Conservation (phyloP, 2,113 vertebrate species). For the Pelecanus crispus region DNA sequence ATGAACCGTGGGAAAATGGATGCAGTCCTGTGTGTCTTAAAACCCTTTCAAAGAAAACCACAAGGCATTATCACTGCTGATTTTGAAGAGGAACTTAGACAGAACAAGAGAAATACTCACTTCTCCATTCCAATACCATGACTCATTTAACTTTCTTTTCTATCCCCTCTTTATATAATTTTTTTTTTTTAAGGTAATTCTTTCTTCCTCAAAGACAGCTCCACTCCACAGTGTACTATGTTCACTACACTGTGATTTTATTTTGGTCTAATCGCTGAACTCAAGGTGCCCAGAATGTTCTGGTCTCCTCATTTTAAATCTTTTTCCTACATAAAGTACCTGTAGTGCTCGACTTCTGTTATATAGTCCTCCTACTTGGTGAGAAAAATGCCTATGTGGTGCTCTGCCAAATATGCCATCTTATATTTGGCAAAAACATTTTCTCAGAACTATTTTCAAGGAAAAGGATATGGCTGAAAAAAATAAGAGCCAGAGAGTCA, state of each 20-base stretch:
- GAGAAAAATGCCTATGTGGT: background rate
- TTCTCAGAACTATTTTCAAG: background rate
- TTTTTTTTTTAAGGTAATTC: background rate
- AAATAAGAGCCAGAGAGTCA: background rate
- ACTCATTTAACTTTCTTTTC: conserved; percentile 11
- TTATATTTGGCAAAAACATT: background rate
- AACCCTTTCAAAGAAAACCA: background rate
- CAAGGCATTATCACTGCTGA: background rate
- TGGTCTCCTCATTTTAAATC: background rate
- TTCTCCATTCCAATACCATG: background rate
- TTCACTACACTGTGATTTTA: background rate
- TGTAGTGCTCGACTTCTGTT: background rate
- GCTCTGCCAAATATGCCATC: background rate
- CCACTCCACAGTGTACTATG: background rate
- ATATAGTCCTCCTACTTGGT: background rate
- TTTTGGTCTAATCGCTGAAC: background rate
- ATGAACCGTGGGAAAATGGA: background rate
- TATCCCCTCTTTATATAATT: background rate
- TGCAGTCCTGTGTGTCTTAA: background rate
- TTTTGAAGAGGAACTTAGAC: background rate
- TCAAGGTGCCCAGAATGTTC: background rate
- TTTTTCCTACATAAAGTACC: background rate
- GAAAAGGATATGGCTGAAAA: background rate
- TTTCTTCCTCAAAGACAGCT: background rate
- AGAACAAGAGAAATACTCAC: background rate